Percentiles rank a stretch among this genome's conserved stretches.
Evolutionary conservation across 35 echinoderm and acorn worm genomes (phyloP).

Genomic region (Apostichopus californicus): DNA sequence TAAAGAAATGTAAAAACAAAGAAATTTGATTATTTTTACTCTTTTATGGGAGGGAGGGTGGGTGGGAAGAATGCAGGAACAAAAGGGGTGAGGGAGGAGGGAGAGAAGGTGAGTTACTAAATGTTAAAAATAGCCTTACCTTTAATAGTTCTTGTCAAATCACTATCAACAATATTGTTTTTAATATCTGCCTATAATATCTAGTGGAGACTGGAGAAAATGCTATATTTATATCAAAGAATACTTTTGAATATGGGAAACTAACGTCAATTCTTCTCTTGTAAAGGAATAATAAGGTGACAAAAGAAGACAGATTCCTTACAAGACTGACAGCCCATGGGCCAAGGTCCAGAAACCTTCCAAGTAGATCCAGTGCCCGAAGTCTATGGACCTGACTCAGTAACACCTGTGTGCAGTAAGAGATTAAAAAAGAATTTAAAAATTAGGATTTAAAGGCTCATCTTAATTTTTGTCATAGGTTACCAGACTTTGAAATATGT

Average conservation of each 20-base stretch:
- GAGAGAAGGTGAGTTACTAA: not conserved
- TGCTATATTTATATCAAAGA: too few species aligned
- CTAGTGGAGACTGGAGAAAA: too few species aligned
- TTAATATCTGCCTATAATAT: too few species aligned
- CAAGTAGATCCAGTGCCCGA: slow-evolving; percentile 90
- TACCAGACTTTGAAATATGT: not conserved
- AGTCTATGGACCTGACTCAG: slow-evolving; percentile 98
- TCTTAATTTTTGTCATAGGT: not conserved
- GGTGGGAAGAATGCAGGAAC: not conserved
- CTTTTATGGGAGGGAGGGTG: not conserved
- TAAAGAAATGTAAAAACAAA: not conserved
- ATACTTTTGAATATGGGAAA: too few species aligned
- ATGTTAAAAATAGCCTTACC: not conserved
- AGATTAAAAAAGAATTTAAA: not conserved
- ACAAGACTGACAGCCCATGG: slow-evolving; percentile 99
- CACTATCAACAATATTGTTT: too few species aligned
- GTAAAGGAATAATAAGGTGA: not conserved
- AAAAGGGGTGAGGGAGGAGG: too few species aligned
- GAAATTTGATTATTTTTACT: not conserved
- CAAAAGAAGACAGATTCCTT: slow-evolving; percentile 5
- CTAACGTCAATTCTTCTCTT: too few species aligned
- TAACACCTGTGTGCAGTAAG: slow-evolving; percentile 64
- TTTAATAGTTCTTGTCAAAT: too few species aligned
- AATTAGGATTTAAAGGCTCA: not conserved
- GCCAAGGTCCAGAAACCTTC: slow-evolving; percentile 94